A percentile compares a stretch with the other conserved stretches of the same genome.
phyloP scores from a whole-genome alignment of 2,113 vertebrate genomes.

The Leucopsar rothschildi region DNA sequence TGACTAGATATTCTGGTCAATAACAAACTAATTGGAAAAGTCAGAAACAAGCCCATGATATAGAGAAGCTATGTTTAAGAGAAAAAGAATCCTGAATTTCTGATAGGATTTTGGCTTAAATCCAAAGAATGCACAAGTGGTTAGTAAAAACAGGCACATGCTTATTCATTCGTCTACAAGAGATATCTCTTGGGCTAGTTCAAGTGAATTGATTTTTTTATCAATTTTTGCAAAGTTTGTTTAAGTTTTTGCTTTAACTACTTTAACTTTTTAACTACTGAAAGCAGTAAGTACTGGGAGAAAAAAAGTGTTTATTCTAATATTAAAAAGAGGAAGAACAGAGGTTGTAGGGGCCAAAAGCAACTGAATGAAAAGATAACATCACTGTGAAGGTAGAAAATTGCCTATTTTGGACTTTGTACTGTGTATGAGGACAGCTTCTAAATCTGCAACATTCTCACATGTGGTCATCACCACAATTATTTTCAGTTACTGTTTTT shows the following conservation, averaged over 20 bases:
- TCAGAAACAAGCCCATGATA: not conserved
- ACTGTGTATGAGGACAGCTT: not conserved
- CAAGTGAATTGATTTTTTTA: not conserved
- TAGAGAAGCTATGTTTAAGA: not conserved
- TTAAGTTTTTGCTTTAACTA: not conserved
- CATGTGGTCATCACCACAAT: not conserved
- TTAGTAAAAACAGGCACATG: not conserved
- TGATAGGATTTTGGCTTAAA: not conserved
- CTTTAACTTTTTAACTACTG: not conserved
- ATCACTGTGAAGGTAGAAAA: not conserved
- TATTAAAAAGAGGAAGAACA: not conserved
- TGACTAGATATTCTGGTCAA: not conserved
- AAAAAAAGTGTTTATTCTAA: not conserved
- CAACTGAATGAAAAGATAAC: not conserved
- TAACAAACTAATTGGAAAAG: constrained; percentile 27
- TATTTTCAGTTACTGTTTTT: not conserved
- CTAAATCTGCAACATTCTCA: constrained; percentile 1
- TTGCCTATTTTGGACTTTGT: not conserved
- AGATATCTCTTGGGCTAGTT: not conserved
- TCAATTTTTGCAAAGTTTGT: not conserved
- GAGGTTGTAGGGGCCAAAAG: not conserved
- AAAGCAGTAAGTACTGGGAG: not conserved
- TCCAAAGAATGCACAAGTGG: not conserved
- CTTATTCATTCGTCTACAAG: not conserved
- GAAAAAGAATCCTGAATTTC: not conserved